Conservation (phyloP, 2,888 invertebrate genomes). For the Pomacea canaliculata region DNA sequence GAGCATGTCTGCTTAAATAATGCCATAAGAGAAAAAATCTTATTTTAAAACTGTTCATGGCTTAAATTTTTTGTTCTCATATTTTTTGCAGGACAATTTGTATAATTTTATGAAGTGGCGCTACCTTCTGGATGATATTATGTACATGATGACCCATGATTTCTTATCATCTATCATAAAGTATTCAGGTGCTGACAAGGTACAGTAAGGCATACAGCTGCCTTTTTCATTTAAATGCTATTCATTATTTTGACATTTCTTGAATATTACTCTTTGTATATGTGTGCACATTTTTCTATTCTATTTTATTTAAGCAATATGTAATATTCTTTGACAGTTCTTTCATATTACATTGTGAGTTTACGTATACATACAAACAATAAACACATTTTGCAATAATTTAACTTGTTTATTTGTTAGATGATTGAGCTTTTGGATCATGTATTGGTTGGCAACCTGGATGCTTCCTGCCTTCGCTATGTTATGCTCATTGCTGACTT, state of each 20-base stretch:
- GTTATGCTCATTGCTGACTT: conserved; percentile 63
- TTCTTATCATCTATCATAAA: conserved; percentile 59
- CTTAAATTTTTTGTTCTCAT: neutral
- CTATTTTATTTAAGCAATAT: no score
- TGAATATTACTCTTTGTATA: no score
- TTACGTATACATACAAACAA: no score
- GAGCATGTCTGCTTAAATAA: no score
- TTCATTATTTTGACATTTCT: no score
- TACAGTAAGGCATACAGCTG: conserved; percentile 23
- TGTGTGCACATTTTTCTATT: no score
- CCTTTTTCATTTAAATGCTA: neutral
- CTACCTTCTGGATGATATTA: conserved; percentile 61
- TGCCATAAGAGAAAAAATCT: no score
- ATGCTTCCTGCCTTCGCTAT: conserved; percentile 65
- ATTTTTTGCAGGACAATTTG: conserved; percentile 55
- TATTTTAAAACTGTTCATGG: no score
- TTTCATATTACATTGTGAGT: no score
- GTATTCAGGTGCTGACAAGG: conserved; percentile 56
- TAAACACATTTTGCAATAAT: neutral
- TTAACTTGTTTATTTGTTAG: conserved; percentile 41
- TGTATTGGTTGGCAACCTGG: conserved; percentile 65
- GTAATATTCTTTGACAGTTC: no score
- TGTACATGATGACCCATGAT: conserved; percentile 61
- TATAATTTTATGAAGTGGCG: conserved; percentile 62
- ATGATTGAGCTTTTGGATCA: conserved; percentile 61